Base-by-base conservation (phyloP, 1,140 invertebrate genomes). In the Hermatobates lingyangjiaoensis region DNA sequence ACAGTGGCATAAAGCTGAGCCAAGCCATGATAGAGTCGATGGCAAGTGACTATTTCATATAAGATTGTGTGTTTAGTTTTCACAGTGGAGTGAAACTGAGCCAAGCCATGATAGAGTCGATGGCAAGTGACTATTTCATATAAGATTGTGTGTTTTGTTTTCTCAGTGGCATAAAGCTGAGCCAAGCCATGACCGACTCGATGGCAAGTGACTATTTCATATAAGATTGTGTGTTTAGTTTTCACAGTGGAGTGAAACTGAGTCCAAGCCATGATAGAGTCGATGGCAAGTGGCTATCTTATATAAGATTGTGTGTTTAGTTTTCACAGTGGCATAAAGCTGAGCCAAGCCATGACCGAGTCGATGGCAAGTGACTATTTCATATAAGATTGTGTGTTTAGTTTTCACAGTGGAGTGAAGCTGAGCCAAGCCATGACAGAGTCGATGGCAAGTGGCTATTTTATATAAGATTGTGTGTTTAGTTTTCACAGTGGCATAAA, bases 401-500 rank as follows among this genome's bases (percentile, higher is more conserved):
- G 85, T 56, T 88, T 81, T 59, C 86, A 95, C 64, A 83, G 82
- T 59, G 86, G n/a, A 12, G 10, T 34, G 10, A 34, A 12, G 10
- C n/a, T 10, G 20, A 44, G 10, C 10, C 10, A 44, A 24, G 30
- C 4, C 34, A 38, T 15, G 38, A 38, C 5, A 4, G 4, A 38
- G 4, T 12, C 15, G 4, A 49, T 10, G 10, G 30, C 30, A 34
- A n/a, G n/a, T n/a, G n/a, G n/a, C n/a, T n/a, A n/a, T n/a, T n/a
- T n/a, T n/a, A n/a, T n/a, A n/a, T n/a, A n/a, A n/a, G 7, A 34
- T 10, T 34, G 7, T 10, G 14, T 57, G 68, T 63, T 27, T 66
- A 87, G 85, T 56, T 88, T 81, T 59, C 86, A 94, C 64, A 83
- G 82, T 59, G 86, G 86, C 2, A 70, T 74, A n/a, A 76, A 76